Evolutionary conservation across 2,113 vertebrate genomes (phyloP).

Genomic region (Paradisaea rubra): DNA sequence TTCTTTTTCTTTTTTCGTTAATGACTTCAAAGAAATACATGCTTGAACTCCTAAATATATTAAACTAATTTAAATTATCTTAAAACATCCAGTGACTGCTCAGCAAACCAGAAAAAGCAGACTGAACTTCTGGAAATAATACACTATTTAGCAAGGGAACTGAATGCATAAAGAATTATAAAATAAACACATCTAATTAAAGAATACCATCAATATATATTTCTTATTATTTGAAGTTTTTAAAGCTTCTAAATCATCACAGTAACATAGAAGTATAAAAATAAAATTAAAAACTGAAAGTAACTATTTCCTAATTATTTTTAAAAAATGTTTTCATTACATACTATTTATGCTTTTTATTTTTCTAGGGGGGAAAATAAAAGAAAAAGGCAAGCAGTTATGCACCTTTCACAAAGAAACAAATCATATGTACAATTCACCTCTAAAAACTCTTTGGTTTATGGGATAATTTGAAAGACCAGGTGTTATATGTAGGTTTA

Average conservation of each 20-base stretch:
- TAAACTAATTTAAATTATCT: constrained; percentile 57
- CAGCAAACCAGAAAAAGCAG: constrained; percentile 48
- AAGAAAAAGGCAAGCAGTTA: neutral
- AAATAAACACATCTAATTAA: neutral
- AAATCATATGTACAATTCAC: neutral
- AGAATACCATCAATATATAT: neutral
- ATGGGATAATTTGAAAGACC: neutral
- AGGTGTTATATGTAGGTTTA: neutral
- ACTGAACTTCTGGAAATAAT: constrained; percentile 15
- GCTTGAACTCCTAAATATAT: constrained; percentile 64
- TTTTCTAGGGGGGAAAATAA: neutral
- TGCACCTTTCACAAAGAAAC: neutral
- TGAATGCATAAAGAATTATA: neutral
- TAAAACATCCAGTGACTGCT: constrained; percentile 40
- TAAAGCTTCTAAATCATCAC: neutral
- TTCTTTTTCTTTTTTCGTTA: constrained; percentile 10
- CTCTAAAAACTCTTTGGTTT: neutral
- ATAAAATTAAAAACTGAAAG: neutral
- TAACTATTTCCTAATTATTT: neutral
- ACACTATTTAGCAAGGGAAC: neutral
- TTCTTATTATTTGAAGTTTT: neutral
- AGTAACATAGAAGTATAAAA: neutral
- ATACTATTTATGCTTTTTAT: neutral
- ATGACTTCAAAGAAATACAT: constrained; percentile 61
- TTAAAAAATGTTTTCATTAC: neutral